A percentile compares a stretch with the other conserved stretches of the same genome.
These are phyloP conservation scores for Hylia prasina DNA, from an alignment of 2,113 vertebrate genomes.

Conservation along the genomic window DNA sequence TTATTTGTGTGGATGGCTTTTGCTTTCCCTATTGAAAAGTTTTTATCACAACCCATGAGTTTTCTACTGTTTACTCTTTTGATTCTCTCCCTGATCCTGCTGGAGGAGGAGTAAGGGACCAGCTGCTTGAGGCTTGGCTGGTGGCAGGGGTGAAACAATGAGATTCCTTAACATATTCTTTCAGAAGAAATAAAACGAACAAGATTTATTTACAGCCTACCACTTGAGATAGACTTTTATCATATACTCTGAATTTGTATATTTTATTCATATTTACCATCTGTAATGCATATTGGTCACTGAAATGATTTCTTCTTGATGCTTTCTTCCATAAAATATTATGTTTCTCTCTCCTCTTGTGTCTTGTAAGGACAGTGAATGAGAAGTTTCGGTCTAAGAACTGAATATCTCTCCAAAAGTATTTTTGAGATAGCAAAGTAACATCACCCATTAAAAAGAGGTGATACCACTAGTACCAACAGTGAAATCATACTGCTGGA, in stretches of 20 bases:
- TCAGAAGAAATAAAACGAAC: neutral
- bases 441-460: neutral
- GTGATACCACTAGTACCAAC: neutral
- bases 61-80: accelerated
- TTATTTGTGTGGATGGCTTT: neutral
- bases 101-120: neutral
- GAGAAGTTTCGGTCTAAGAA: neutral
- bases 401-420: neutral
- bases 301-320: neutral
- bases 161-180: neutral
- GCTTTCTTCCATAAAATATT: neutral
- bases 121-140: neutral
- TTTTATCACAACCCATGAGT: neutral
- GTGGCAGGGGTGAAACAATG: neutral
- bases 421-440: neutral
- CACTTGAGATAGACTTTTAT: neutral
- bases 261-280: neutral
- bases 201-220: neutral
- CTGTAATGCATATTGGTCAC: neutral
- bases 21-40: neutral
- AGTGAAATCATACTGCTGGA: neutral
- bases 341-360: neutral
- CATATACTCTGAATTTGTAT: neutral
- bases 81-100: neutral
- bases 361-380: neutral